Percentiles rank a stretch among this genome's conserved stretches.
phyloP scores from a whole-genome alignment of 2,113 vertebrate genomes.

The Sphyrna mokarran region DNA sequence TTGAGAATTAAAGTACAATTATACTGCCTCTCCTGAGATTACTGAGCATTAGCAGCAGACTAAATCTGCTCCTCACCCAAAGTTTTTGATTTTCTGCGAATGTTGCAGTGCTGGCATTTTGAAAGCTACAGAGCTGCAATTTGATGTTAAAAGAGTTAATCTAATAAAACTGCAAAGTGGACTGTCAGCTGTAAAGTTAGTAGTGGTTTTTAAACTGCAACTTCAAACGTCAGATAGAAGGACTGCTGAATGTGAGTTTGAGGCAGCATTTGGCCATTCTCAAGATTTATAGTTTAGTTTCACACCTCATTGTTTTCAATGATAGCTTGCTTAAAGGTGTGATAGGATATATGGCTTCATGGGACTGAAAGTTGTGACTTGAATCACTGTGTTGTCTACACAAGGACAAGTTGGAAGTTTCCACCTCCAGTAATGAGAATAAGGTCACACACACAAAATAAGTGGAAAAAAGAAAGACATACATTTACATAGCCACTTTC shows the following conservation, averaged over 20 bases:
- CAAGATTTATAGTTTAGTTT: conserved; percentile 30
- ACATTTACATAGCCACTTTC: not conserved
- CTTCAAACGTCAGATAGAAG: not conserved
- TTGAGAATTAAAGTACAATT: not conserved
- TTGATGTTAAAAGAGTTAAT: not conserved
- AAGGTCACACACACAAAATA: not conserved
- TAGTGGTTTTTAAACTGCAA: not conserved
- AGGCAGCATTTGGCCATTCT: conserved; percentile 18
- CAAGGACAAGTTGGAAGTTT: conserved; percentile 2
- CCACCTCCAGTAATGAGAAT: not conserved
- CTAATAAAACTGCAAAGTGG: not conserved
- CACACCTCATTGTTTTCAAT: conserved; percentile 32
- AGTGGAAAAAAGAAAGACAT: not conserved
- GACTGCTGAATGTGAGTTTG: not conserved
- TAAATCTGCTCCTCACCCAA: not conserved
- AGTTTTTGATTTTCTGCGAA: not conserved
- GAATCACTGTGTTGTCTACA: not conserved
- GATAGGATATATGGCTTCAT: conserved; percentile 2
- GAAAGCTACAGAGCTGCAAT: not conserved
- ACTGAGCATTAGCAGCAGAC: not conserved
- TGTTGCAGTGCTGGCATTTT: not conserved
- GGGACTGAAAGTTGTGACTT: not conserved
- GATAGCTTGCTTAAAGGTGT: not conserved
- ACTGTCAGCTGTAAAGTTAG: not conserved
- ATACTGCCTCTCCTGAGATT: not conserved